Evolutionary conservation across 2,888 invertebrate species (phyloP).

Genomic region (Calephelis perditalis): DNA sequence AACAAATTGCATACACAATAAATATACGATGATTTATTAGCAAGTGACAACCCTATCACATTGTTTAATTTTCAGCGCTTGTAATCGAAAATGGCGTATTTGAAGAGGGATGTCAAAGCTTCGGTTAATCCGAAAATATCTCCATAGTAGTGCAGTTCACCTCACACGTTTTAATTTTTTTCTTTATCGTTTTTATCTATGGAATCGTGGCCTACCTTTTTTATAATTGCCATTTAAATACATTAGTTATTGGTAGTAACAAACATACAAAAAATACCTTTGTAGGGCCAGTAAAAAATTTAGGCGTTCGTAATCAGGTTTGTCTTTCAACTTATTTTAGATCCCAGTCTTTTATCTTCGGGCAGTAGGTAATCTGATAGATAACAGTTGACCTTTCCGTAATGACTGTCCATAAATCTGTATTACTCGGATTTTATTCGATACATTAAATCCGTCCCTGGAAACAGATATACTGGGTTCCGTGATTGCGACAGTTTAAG

Average conservation of each 20-base stretch:
- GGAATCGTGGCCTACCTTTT: too few relatives aligned
- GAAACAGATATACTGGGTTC: background rate
- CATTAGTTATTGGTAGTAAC: too few relatives aligned
- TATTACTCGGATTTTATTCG: background rate
- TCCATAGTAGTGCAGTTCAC: background rate
- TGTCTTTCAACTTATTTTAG: too few relatives aligned
- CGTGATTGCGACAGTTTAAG: background rate
- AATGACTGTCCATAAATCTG: conserved; percentile 1
- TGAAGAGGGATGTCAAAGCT: conserved; percentile 1
- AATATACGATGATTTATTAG: too few relatives aligned
- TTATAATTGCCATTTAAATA: too few relatives aligned
- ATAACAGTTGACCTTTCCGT: conserved; percentile 6
- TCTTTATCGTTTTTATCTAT: too few relatives aligned
- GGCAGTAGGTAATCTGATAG: background rate
- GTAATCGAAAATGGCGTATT: conserved; percentile 1
- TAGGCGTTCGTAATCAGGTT: too few relatives aligned
- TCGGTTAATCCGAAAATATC: background rate
- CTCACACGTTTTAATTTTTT: background rate
- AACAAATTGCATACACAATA: too few relatives aligned
- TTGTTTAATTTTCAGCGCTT: background rate
- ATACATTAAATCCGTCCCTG: background rate
- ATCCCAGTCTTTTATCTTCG: background rate
- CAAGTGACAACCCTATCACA: background rate
- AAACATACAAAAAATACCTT: too few relatives aligned
- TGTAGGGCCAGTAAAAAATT: too few relatives aligned